phyloP scores from a whole-genome alignment of 1,140 invertebrate genomes.

The Agraylea sexmaculata region DNA sequence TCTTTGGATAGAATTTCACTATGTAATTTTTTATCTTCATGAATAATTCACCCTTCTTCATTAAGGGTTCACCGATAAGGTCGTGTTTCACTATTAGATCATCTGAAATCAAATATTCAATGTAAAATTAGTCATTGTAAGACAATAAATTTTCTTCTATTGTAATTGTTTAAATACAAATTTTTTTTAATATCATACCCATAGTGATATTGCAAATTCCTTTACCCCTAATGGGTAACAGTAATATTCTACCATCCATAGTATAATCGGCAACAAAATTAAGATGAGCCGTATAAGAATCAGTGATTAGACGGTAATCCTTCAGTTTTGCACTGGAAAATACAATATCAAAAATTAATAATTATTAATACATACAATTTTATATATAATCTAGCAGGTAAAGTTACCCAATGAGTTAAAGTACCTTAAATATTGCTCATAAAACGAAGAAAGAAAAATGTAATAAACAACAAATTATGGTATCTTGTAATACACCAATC shows the following conservation, averaged over 20 bases:
- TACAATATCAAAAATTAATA: not conserved
- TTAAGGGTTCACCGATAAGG: conserved; percentile 43
- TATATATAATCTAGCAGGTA: not conserved
- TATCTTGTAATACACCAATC: not conserved
- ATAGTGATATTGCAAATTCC: conserved; percentile 57
- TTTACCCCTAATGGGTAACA: conserved; percentile 57
- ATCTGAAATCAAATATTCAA: conserved; percentile 30
- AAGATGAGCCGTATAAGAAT: conserved; percentile 38
- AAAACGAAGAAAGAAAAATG: not conserved
- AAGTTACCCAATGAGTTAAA: not conserved
- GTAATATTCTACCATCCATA: conserved; percentile 52
- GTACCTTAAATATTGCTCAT: not conserved
- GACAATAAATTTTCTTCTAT: not conserved
- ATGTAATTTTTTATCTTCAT: conserved; percentile 47
- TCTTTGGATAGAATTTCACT: conserved; percentile 42
- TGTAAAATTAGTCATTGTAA: conserved; percentile 7
- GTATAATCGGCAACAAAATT: conserved; percentile 54
- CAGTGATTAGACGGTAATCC: conserved; percentile 30
- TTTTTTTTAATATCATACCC: conserved; percentile 31
- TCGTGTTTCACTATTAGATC: conserved; percentile 46
- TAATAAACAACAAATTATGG: not conserved
- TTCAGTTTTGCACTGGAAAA: conserved; percentile 36
- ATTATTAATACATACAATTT: conserved; percentile 1
- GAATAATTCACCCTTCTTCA: conserved; percentile 45
- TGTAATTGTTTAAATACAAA: conserved; percentile 10